A percentile compares a stretch with the other conserved stretches of the same genome.
phyloP scores from a whole-genome alignment of 2,888 invertebrate species.

The Junonia oenone region DNA sequence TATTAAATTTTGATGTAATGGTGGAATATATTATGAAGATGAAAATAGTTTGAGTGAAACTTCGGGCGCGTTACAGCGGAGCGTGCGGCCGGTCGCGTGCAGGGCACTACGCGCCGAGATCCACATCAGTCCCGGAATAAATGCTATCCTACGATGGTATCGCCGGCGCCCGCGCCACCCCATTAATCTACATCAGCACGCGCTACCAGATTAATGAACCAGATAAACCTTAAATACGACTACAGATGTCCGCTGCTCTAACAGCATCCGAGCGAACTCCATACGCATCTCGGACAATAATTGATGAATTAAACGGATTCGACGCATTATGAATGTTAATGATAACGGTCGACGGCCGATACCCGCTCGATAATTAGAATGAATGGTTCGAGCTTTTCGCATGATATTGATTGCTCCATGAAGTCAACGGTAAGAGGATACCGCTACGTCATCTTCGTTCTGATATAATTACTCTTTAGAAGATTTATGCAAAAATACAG shows the following conservation, averaged over 20 bases:
- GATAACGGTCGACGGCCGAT: constrained; percentile 50
- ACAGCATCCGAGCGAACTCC: constrained; percentile 46
- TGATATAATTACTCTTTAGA: no score
- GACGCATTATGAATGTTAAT: constrained; percentile 64
- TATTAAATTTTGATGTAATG: constrained; percentile 21
- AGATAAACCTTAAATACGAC: constrained; percentile 74
- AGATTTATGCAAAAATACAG: no score
- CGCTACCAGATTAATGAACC: constrained; percentile 74
- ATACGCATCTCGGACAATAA: constrained; percentile 49
- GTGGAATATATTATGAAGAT: constrained; percentile 7
- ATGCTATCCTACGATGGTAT: constrained; percentile 64
- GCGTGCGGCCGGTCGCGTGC: constrained; percentile 48
- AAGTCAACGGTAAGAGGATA: constrained; percentile 43
- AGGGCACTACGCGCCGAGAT: constrained; percentile 44
- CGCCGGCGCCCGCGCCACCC: constrained; percentile 61
- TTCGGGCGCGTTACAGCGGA: constrained; percentile 10
- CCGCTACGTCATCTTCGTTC: constrained; percentile 19
- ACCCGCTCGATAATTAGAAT: constrained; percentile 62
- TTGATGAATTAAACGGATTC: constrained; percentile 67
- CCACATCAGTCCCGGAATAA: constrained; percentile 63
- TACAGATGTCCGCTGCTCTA: constrained; percentile 62
- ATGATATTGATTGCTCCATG: constrained; percentile 50
- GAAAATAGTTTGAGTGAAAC: constrained; percentile 31
- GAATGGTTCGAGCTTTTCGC: constrained; percentile 55
- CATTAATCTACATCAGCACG: constrained; percentile 78